Conservation (phyloP, 2,888 invertebrate genomes). For the Synanthedon vespiformis region DNA sequence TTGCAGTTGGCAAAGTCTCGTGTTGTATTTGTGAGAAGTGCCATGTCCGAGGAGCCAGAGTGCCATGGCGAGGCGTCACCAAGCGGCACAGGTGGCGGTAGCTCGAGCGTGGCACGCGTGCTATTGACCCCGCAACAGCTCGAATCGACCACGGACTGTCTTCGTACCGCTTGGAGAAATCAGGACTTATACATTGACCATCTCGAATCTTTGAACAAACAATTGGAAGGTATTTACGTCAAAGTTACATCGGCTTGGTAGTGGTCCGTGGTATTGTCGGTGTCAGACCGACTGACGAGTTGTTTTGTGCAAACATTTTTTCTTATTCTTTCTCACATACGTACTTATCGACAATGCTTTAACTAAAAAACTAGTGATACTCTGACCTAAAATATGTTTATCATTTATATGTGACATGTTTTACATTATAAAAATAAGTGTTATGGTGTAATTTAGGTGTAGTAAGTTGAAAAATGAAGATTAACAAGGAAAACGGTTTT, state of each 20-base stretch:
- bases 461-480: slow-evolving; percentile 31
- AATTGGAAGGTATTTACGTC: slow-evolving; percentile 82
- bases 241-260: slow-evolving; percentile 59
- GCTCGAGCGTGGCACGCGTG: slow-evolving; percentile 67
- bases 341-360: slow-evolving; percentile 62
- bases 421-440: slow-evolving; percentile 46
- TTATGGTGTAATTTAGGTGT: slow-evolving; percentile 61
- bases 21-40: slow-evolving; percentile 54
- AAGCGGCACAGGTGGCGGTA: slow-evolving; percentile 58
- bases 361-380: slow-evolving; percentile 65
- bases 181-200: slow-evolving; percentile 82
- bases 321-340: slow-evolving; percentile 33
- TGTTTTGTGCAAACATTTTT: slow-evolving; percentile 34
- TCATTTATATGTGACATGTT: slow-evolving; percentile 52
- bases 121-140: slow-evolving; percentile 75
- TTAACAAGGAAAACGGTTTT: slow-evolving; percentile 41
- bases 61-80: slow-evolving; percentile 56
- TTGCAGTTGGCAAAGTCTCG: slow-evolving; percentile 60
- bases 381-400: slow-evolving; percentile 25
- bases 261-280: slow-evolving; percentile 39
- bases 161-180: slow-evolving; percentile 78
- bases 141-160: slow-evolving; percentile 73
- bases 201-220: slow-evolving; percentile 79
- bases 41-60: slow-evolving; percentile 67
- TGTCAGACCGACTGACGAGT: slow-evolving; percentile 36